Evolutionary conservation across 2,888 invertebrate genomes (phyloP).

Genomic region (Chironomus tentans): DNA sequence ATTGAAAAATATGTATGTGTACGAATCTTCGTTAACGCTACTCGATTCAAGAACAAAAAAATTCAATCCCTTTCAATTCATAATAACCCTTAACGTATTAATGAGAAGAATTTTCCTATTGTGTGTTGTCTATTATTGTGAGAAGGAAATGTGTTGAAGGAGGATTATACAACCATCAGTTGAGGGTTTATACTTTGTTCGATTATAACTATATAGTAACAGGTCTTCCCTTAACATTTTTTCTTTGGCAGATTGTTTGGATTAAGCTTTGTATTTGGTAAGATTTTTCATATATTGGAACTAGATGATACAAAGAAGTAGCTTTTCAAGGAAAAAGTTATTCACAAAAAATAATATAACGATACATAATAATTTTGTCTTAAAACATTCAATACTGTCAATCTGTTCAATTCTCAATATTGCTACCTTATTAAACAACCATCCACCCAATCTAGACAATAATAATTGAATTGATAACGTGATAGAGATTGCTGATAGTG

Average conservation of each 20-base stretch:
- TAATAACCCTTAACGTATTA: background rate
- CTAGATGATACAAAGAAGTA: too few relatives aligned
- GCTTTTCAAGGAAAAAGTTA: too few relatives aligned
- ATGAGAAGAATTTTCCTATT: background rate
- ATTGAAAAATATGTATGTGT: background rate
- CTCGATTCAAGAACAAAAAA: too few relatives aligned
- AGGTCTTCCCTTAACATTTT: background rate
- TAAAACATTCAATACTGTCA: too few relatives aligned
- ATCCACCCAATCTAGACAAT: background rate
- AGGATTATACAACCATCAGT: background rate
- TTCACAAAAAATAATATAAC: too few relatives aligned
- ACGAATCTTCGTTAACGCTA: too few relatives aligned
- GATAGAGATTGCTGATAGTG: slow-evolving; percentile 21
- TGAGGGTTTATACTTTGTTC: background rate
- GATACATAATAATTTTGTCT: too few relatives aligned
- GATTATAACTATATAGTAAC: background rate
- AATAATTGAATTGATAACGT: slow-evolving; percentile 4
- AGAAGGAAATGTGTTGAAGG: background rate
- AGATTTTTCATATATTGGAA: too few relatives aligned
- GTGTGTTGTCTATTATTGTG: too few relatives aligned
- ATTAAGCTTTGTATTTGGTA: too few relatives aligned
- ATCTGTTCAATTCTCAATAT: background rate
- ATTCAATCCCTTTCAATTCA: background rate
- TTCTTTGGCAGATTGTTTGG: background rate
- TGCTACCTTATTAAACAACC: slow-evolving; percentile 10